Percentiles rank a stretch among this genome's conserved stretches.
These are phyloP conservation scores for Thereuonema tuberculata DNA, from an alignment of 1,140 invertebrate species.

Conservation along the genomic window DNA sequence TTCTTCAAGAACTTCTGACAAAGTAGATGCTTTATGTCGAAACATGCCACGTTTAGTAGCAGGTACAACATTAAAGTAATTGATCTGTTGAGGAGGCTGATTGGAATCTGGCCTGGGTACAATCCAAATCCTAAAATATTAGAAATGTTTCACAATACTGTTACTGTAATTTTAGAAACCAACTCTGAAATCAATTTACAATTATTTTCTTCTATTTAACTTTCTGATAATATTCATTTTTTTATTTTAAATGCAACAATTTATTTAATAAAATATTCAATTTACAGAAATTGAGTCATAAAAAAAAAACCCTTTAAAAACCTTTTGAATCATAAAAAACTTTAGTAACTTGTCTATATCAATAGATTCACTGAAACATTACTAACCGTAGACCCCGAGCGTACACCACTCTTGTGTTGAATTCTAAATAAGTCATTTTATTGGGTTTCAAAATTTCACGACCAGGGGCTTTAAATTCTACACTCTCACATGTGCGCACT, in stretches of 20 bases:
- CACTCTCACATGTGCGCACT: slow-evolving; percentile 4
- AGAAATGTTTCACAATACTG: not conserved
- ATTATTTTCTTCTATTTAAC: no score
- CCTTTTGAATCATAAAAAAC: no score
- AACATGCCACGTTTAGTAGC: not conserved
- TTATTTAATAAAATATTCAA: no score
- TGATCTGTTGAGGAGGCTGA: slow-evolving; percentile 3
- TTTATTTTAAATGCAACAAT: no score
- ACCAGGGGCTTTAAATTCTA: slow-evolving; percentile 5
- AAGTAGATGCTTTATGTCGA: slow-evolving; percentile 1
- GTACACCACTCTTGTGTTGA: not conserved
- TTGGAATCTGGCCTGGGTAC: not conserved
- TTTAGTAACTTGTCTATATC: no score
- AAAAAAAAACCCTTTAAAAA: no score
- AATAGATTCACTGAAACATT: not conserved
- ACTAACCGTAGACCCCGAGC: slow-evolving; percentile 1
- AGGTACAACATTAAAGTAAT: slow-evolving; percentile 6
- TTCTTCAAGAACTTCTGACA: slow-evolving; percentile 1
- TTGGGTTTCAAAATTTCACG: not conserved
- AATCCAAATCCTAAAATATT: not conserved
- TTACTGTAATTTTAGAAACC: not conserved
- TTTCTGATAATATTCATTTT: no score
- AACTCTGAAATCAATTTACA: no score
- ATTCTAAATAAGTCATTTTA: slow-evolving; percentile 6
- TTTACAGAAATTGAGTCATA: no score